These are phyloP conservation scores for Tetramorium simillimum DNA, from an alignment of 1,140 invertebrate species.

Conservation along the genomic window DNA sequence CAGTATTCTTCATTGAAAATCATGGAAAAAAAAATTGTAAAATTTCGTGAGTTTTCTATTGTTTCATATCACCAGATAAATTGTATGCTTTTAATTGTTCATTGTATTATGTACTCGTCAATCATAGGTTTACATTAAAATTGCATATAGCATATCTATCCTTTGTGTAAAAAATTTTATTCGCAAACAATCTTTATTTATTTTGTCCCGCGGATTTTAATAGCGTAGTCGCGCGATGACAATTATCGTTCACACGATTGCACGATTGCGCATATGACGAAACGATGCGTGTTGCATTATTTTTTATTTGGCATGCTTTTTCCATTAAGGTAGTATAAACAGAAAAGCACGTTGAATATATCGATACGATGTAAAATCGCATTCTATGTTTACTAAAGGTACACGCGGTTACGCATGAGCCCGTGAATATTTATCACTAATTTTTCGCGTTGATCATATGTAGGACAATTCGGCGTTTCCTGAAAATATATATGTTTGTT, in stretches of 20 bases:
- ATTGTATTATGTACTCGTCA: background rate
- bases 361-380: slow-evolving; percentile 40
- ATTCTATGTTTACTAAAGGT: slow-evolving; percentile 26
- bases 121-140: slow-evolving; percentile 24
- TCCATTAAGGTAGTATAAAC: slow-evolving; percentile 49
- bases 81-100: background rate
- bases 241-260: slow-evolving; percentile 28
- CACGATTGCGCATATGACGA: background rate
- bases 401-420: background rate
- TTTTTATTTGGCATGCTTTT: slow-evolving; percentile 48
- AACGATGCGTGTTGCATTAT: slow-evolving; percentile 21
- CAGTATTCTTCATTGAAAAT: slow-evolving; percentile 4
- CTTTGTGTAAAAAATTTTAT: background rate
- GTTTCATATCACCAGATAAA: background rate
- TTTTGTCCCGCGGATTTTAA: slow-evolving; percentile 17
- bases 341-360: slow-evolving; percentile 17
- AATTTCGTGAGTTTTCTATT: background rate
- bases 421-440: slow-evolving; percentile 45
- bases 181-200: slow-evolving; percentile 25
- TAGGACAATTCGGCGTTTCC: background rate
- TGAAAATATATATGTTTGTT: background rate
- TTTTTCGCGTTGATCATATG: slow-evolving; percentile 1
- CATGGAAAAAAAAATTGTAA: background rate
- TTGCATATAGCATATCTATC: background rate
- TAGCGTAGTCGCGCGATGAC: background rate